Base-by-base conservation (phyloP, 2,797 vertebrate species). In the Pangasius larnaudii region DNA sequence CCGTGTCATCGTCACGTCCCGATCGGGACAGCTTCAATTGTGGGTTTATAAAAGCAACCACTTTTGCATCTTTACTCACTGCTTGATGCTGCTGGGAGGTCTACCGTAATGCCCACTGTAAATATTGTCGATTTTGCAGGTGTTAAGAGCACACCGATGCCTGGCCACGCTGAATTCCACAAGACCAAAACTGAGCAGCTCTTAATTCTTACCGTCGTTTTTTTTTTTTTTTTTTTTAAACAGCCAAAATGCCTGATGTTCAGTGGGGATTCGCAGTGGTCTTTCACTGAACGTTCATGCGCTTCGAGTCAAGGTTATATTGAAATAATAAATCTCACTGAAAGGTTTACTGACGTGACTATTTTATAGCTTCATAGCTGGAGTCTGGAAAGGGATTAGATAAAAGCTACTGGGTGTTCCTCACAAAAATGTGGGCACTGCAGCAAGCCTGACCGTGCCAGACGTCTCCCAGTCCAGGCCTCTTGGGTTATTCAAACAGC, bases 321-420 rank as follows among this genome's bases (percentile, higher is more conserved):
- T 87, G 6, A 89, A 90, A 86, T 88, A 86, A 89, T 63, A 89
- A 90, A 91, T 89, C 90, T 85, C 78, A 3, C 78, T 80, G 78
- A 59, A 65, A 49, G 86, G 69, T 85, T 84, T 39, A 93, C 58
- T 46, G 30, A 30, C n/a, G 24, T 51, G 36, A 51, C 88, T 85
- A 11, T 86, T 90, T 91, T 67, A 84, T 14, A 67, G 30, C 49
- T 71, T 67, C 19, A 18, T 72, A 56, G 58, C 80, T 30, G 72
- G 82, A 86, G 36, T 89, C 67, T 91, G 90, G 72, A 86, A 61
- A 30, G 51, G 85, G 58, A 79, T 83, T 46, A 87, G 61, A 84
- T 36, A 85, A 78, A 87, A 88, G 91, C 90, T 89, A 92, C 92
- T 82, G 53, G 88, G 85, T 94, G 94, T 95, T 95, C 95, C 92